phyloP scores from a whole-genome alignment of 2,113 vertebrate genomes.

The Rousettus leschenaultii region DNA sequence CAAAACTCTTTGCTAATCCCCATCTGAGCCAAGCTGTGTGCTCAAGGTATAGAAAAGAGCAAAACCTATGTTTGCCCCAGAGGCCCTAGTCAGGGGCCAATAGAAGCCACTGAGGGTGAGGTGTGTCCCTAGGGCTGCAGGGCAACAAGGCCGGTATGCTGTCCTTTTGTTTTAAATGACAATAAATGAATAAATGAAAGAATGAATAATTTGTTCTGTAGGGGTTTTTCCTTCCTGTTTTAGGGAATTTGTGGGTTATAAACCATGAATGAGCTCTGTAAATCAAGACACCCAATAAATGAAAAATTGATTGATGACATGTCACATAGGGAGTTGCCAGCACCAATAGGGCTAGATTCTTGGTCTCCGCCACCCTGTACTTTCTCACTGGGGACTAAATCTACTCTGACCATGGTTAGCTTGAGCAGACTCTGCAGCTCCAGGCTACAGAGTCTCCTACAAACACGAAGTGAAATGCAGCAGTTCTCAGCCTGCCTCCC shows the following conservation, averaged over 20 bases:
- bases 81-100: neutral
- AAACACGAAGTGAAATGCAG: neutral
- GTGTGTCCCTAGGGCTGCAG: neutral
- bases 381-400: neutral
- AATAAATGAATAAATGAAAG: neutral
- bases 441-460: neutral
- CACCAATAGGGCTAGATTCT: neutral
- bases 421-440: neutral
- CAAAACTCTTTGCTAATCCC: neutral
- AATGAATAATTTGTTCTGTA: neutral
- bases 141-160: neutral
- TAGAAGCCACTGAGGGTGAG: neutral
- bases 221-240: neutral
- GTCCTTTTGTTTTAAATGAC: neutral
- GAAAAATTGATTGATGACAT: neutral
- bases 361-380: neutral
- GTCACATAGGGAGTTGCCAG: neutral
- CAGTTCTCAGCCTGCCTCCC: conserved; percentile 26
- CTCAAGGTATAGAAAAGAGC: neutral
- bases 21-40: neutral
- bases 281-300: neutral
- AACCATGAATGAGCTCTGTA: neutral
- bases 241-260: neutral
- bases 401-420: neutral
- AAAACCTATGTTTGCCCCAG: neutral